These are phyloP conservation scores for Pristiophorus japonicus DNA, from an alignment of 2,113 vertebrate species.

Conservation along the genomic window DNA sequence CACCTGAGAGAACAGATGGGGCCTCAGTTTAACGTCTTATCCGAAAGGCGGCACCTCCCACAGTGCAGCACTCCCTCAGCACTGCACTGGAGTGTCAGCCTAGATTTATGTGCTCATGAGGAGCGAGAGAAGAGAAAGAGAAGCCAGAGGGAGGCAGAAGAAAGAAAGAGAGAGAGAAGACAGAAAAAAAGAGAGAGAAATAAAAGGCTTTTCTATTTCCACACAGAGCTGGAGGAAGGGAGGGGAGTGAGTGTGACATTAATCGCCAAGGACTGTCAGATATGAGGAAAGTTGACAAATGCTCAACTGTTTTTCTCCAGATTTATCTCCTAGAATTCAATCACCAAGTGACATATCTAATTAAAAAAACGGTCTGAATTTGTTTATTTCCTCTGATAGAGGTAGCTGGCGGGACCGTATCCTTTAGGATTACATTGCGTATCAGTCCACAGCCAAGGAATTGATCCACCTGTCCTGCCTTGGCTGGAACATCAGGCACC, in stretches of 20 bases:
- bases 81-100: too few species aligned
- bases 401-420: neutral
- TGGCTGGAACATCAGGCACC: neutral
- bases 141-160: neutral
- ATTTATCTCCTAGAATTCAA: neutral
- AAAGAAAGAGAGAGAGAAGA: neutral
- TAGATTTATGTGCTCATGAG: too few species aligned
- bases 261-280: neutral
- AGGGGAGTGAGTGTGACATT: neutral
- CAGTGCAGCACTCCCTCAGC: too few species aligned
- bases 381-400: conserved; percentile 35
- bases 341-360: neutral
- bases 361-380: neutral
- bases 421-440: neutral
- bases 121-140: neutral
- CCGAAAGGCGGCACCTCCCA: too few species aligned
- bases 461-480: neutral
- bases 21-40: too few species aligned
- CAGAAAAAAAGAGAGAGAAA: neutral
- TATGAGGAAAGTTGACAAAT: neutral
- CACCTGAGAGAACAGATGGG: too few species aligned
- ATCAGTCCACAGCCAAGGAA: neutral
- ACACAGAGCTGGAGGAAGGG: neutral
- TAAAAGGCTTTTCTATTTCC: neutral
- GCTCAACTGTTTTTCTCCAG: neutral